A percentile compares a stretch with the other conserved stretches of the same genome.
Conservation (phyloP, 2,113 vertebrate species). For the Onychostruthus taczanowskii region DNA sequence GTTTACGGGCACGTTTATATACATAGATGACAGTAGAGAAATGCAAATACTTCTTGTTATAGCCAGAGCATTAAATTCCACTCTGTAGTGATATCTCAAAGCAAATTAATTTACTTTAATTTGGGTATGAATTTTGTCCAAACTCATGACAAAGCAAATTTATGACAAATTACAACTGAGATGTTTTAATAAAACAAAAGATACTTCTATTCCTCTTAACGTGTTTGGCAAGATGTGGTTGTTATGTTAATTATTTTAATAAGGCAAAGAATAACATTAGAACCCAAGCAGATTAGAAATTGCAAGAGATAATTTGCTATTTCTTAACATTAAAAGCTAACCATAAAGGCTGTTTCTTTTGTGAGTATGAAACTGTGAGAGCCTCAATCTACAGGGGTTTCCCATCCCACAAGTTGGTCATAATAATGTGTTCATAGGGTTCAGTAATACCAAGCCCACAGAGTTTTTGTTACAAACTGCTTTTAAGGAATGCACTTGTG, state of each 20-base stretch:
- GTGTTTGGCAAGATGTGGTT: constrained; percentile 42
- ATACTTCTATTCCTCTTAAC: constrained; percentile 65
- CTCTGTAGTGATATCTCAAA: not conserved
- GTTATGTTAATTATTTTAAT: constrained; percentile 79
- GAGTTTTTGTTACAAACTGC: not conserved
- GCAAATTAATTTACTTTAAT: not conserved
- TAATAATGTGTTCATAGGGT: not conserved
- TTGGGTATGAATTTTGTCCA: not conserved
- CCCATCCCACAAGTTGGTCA: not conserved
- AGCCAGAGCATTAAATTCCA: not conserved
- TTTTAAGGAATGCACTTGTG: not conserved
- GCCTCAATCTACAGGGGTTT: fast-evolving
- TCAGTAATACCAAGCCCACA: not conserved
- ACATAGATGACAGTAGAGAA: not conserved
- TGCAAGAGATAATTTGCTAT: constrained; percentile 47
- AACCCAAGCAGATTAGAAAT: constrained; percentile 72
- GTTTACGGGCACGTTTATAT: not conserved
- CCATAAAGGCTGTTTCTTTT: constrained; percentile 46
- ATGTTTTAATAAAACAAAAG: constrained; percentile 64
- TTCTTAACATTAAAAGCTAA: constrained; percentile 56
- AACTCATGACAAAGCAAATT: constrained; percentile 61
- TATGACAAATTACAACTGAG: constrained; percentile 48
- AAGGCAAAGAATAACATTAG: constrained; percentile 79
- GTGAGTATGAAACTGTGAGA: not conserved
- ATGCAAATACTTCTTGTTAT: not conserved